Base-by-base conservation (phyloP, 2,888 invertebrate species). In the Lordiphosa fenestrarum region DNA sequence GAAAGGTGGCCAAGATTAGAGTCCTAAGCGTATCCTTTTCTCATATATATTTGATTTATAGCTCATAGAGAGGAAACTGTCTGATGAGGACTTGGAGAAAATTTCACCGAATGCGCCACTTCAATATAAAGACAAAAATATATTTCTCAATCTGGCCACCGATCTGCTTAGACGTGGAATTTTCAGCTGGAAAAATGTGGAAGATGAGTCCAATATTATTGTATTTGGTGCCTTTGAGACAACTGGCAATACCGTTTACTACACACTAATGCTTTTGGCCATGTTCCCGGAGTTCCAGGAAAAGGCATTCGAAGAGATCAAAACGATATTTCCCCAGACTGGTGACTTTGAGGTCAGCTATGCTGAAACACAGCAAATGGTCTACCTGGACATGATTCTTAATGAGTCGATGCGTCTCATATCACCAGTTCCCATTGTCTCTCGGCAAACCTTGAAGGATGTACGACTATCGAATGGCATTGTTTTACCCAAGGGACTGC, bases 211-310 rank as follows among this genome's bases (percentile, higher is more conserved):
- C 0, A 88, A 87, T 65, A 75, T 83, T 0, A 84, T 89, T 46
- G 86, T 89, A 0, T 86, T 87, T 61, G 88, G 85, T 7, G 88
- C 89, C 0, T 88, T 88, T 47, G 89, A 89, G 65, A 89, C 89
- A 0, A 86, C 89, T 2, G 82, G 88, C 1, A 87, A 86, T 42
- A 86, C 87, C 0, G 66, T 88, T 0, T 62, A 68, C 3, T 82
- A 86, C 42, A 69, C 71, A 0, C 49, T 88, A 3, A 81, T 88
- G 52, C 13, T 87, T 10, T 66, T 88, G 4, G 74, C 88, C 9
- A 88, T 88, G 86, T 86, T 84, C 66, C 87, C 88, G 2, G 49
- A 82, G 10, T 85, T 84, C 40, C 88, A 88, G 52, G 71, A 87
- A 21, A 86, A 76, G 54, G 80, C 74, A 0, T 87, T 71, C 33